Conservation (phyloP, 2,113 vertebrate species). For the Pituophis catenifer region DNA sequence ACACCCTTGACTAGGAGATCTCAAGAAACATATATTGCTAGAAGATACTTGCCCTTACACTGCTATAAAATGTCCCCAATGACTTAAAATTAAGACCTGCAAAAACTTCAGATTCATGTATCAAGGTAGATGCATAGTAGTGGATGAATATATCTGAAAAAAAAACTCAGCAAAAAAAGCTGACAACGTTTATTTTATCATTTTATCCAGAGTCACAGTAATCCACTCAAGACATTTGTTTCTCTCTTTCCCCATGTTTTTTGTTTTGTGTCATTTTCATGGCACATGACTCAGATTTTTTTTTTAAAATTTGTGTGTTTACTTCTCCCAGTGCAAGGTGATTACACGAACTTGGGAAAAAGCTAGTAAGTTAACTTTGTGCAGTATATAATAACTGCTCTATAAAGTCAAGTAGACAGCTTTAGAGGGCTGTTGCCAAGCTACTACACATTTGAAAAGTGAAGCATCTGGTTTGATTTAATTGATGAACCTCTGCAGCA, state of each 20-base stretch:
- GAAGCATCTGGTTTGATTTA: conserved; percentile 52
- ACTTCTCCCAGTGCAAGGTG: conserved; percentile 13
- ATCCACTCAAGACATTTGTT: background rate
- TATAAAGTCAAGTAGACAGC: conserved; percentile 59
- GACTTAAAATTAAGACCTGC: background rate
- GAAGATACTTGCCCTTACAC: rapidly evolving
- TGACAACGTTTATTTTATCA: rapidly evolving
- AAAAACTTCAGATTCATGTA: background rate
- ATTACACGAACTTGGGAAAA: conserved; percentile 27
- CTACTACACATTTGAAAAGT: conserved; percentile 33
- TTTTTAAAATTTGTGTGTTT: background rate
- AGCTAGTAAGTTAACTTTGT: conserved; percentile 34
- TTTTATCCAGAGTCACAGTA: background rate
- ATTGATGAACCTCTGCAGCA: conserved; percentile 48
- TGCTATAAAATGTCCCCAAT: background rate
- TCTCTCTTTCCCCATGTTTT: background rate
- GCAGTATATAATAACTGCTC: conserved; percentile 41
- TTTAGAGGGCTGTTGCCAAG: conserved; percentile 36
- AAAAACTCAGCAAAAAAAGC: background rate
- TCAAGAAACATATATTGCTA: background rate
- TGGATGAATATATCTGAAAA: background rate
- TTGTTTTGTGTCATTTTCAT: background rate
- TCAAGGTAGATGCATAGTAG: background rate
- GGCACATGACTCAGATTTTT: background rate
- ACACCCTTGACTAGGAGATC: background rate